phyloP scores from a whole-genome alignment of 2,888 invertebrate genomes.

The Pseudococcus viburni region DNA sequence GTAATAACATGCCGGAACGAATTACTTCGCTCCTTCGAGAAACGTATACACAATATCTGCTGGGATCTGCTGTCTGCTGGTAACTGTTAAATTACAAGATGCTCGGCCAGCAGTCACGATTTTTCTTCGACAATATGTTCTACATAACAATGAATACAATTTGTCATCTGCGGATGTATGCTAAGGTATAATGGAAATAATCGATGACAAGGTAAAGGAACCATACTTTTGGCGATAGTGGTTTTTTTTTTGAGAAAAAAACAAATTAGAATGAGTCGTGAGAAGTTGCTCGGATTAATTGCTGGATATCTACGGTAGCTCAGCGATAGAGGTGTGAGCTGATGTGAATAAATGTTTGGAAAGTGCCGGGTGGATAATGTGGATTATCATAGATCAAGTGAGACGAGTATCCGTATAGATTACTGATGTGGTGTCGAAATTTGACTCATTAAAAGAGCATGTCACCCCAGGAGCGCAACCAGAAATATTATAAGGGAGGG shows the following conservation, averaged over 20 bases:
- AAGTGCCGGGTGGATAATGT: neutral
- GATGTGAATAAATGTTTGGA: neutral
- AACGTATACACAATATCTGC: slow-evolving; percentile 51
- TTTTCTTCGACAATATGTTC: slow-evolving; percentile 43
- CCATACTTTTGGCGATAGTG: slow-evolving; percentile 3
- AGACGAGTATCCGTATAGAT: neutral
- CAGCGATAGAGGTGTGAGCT: neutral
- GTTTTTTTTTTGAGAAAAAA: neutral
- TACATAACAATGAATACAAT: slow-evolving; percentile 60
- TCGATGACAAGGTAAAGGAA: slow-evolving; percentile 15
- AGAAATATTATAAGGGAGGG: no score
- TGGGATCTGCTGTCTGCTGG: slow-evolving; percentile 56
- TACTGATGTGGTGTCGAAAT: no score
- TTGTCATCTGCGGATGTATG: slow-evolving; percentile 54
- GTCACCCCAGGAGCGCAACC: no score
- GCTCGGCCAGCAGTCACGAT: slow-evolving; percentile 49
- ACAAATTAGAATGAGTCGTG: neutral
- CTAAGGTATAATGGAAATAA: slow-evolving; percentile 22
- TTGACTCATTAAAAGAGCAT: no score
- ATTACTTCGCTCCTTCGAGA: slow-evolving; percentile 49
- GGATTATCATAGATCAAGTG: neutral
- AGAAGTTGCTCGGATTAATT: slow-evolving; percentile 9
- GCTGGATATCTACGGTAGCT: neutral
- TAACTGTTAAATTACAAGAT: slow-evolving; percentile 57
- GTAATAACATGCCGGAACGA: slow-evolving; percentile 61